Base-by-base conservation (phyloP, 2,888 invertebrate genomes). In the Lepeophtheirus nordmannii region DNA sequence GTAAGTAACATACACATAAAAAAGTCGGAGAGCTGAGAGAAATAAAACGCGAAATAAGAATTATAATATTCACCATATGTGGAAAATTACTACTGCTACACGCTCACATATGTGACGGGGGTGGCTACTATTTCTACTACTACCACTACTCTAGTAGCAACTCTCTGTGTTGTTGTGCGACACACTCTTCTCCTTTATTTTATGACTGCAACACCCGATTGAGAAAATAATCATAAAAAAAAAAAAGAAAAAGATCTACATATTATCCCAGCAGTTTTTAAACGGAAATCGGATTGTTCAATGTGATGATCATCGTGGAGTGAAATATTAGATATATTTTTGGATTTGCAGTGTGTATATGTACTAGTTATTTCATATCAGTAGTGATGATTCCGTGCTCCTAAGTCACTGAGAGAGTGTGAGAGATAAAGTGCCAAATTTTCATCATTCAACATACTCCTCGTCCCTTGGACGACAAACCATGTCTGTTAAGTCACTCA, bases 31-130 rank as follows among this genome's bases (percentile, higher is more conserved):
- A 46, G n/a, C n/a, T n/a, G 53, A 46, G 53, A 46, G 17, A 46
- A 46, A 46, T 30, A 46, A 17, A 46, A 46, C 53, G 53, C 53
- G 53, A 46, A 46, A 46, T n/a, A n/a, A 46, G 17, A n/a, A 1
- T n/a, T n/a, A n/a, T 46, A n/a, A 46, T 46, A 14, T n/a, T 46
- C 53, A 46, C 53, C 53, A 46, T 46, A 46, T 46, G 53, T 46
- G 53, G 53, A 46, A 46, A 17, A 46, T 5, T 30, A 7, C 14
- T n/a, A 46, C 53, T 46, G 5, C 14, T 46, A 46, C 53, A 46
- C 53, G 53, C 53, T 46, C 53, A 46, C 53, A 46, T 46, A 46
- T 46, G 53, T 46, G 53, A 46, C 53, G 53, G 53, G 53, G 53
- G 53, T 46, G 53, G 53, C 53, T 46, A 17, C 53, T 41, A 11